phyloP scores from a whole-genome alignment of 2,113 vertebrate species.

The Phylloscopus trochiloides region DNA sequence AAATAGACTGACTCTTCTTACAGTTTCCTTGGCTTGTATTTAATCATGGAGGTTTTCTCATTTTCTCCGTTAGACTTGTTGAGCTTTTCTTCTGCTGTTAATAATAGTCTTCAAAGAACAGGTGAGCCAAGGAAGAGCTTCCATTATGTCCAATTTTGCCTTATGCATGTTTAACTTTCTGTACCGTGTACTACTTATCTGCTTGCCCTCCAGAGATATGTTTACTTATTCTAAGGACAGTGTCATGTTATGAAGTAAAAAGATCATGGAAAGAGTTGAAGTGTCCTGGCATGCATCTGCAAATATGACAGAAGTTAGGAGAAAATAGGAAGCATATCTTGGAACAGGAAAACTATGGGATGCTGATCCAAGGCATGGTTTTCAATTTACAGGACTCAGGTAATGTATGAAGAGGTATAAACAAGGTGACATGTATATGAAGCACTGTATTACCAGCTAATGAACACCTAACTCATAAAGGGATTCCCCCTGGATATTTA shows the following conservation, averaged over 20 bases:
- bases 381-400: neutral
- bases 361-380: neutral
- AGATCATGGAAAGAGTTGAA: neutral
- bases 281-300: neutral
- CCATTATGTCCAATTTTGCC: neutral
- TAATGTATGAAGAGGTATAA: neutral
- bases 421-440: neutral
- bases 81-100: neutral
- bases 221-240: neutral
- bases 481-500: neutral
- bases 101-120: neutral
- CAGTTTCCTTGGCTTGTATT: neutral
- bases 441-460: neutral
- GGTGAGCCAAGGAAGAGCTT: neutral
- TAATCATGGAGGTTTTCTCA: neutral
- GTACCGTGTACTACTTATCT: neutral
- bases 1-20: neutral
- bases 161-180: neutral
- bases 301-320: neutral
- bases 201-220: accelerated
- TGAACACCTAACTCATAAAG: neutral
- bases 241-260: neutral
- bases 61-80: neutral
- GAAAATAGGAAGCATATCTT: neutral
- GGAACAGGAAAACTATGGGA: neutral